Percentiles rank a stretch among this genome's conserved stretches.
These are phyloP conservation scores for Chorisops tibialis DNA, from an alignment of 2,888 invertebrate species.

Conservation along the genomic window DNA sequence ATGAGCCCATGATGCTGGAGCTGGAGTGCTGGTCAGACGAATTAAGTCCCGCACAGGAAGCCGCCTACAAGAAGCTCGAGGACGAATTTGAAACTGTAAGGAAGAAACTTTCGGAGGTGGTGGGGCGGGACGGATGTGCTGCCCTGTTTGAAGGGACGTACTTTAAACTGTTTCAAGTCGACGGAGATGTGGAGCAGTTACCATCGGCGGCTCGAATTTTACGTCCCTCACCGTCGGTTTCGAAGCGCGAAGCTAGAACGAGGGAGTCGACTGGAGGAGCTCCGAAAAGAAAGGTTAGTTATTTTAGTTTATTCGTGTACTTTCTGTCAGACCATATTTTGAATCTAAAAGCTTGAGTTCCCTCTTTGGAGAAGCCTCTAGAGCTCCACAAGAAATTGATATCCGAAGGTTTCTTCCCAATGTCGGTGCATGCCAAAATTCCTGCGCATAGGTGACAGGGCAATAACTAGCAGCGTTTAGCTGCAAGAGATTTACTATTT, in stretches of 20 bases:
- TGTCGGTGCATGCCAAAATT: too few species aligned
- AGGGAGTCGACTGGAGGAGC: too few species aligned
- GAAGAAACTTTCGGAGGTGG: slow-evolving; percentile 55
- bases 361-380: too few species aligned
- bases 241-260: neutral
- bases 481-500: too few species aligned
- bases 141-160: slow-evolving; percentile 9
- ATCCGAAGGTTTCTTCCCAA: too few species aligned
- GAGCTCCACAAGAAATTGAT: too few species aligned
- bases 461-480: too few species aligned
- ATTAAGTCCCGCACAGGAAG: slow-evolving; percentile 63
- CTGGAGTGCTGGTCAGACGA: slow-evolving; percentile 73
- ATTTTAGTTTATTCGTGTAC: too few species aligned
- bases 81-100: slow-evolving; percentile 66
- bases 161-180: slow-evolving; percentile 10
- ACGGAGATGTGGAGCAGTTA: neutral
- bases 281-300: too few species aligned
- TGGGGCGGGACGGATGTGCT: slow-evolving; percentile 5
- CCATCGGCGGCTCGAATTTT: slow-evolving; percentile 1
- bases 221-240: neutral
- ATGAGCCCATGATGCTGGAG: slow-evolving; percentile 42
- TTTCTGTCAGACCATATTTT: too few species aligned
- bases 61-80: slow-evolving; percentile 61
- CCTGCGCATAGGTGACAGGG: too few species aligned
- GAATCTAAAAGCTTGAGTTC: too few species aligned